A percentile compares a stretch with the other conserved stretches of the same genome.
These are phyloP conservation scores for Brachycybe producta DNA, from an alignment of 2,888 invertebrate species.

Conservation along the genomic window DNA sequence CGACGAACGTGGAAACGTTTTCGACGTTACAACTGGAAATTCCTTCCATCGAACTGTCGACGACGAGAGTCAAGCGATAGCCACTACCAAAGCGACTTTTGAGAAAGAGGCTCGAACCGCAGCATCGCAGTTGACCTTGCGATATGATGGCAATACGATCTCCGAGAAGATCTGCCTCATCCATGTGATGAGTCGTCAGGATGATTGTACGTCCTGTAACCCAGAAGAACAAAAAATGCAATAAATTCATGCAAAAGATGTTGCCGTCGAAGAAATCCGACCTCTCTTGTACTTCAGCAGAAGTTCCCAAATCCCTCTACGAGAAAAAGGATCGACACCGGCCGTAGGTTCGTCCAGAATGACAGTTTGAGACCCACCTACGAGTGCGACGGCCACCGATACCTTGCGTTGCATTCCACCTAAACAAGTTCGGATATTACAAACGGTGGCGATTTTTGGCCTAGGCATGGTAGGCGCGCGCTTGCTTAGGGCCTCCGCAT, in stretches of 20 bases:
- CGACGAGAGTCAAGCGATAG: constrained; percentile 15
- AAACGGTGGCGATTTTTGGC: too few relatives aligned
- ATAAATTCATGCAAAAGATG: neutral
- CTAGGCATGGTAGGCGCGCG: too few relatives aligned
- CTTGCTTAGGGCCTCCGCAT: too few relatives aligned
- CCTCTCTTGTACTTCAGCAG: constrained; percentile 39
- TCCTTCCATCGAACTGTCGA: neutral
- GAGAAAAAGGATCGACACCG: constrained; percentile 42
- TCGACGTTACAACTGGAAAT: neutral
- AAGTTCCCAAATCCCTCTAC: constrained; percentile 44
- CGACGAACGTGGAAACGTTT: constrained; percentile 29
- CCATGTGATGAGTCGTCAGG: constrained; percentile 74
- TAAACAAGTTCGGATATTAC: too few relatives aligned
- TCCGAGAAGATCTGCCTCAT: constrained; percentile 75
- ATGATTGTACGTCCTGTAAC: constrained; percentile 58
- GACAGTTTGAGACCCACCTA: constrained; percentile 39
- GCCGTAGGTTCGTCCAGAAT: constrained; percentile 42
- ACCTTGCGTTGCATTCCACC: constrained; percentile 43
- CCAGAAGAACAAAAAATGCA: too few relatives aligned
- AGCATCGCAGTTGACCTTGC: constrained; percentile 39
- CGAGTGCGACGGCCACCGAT: constrained; percentile 43
- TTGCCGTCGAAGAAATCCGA: neutral
- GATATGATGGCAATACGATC: constrained; percentile 67
- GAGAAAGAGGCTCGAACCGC: constrained; percentile 43
- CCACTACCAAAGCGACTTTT: constrained; percentile 32